Percentiles rank a stretch among this genome's conserved stretches.
phyloP scores from a whole-genome alignment of 1,140 invertebrate species.

The Xylocopa sonorina region DNA sequence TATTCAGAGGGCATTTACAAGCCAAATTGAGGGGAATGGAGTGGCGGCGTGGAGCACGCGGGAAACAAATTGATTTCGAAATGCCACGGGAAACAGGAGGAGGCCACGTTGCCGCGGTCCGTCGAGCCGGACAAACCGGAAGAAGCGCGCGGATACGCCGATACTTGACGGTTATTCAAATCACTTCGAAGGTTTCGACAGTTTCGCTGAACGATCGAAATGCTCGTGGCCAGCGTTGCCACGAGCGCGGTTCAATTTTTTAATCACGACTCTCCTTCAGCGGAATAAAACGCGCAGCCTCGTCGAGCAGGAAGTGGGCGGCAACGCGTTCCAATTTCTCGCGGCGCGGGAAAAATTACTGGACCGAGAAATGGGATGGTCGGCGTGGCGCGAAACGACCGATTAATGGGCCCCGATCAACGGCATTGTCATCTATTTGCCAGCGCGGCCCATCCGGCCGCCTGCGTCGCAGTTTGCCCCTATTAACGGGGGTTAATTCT shows the following conservation, averaged over 20 bases:
- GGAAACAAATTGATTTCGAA: slow-evolving; percentile 80
- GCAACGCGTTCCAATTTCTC: background rate
- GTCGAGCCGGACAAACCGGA: slow-evolving; percentile 35
- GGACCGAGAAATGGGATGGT: background rate
- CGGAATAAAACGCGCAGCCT: no score
- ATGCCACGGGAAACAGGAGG: slow-evolving; percentile 66
- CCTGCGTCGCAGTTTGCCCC: slow-evolving; percentile 6
- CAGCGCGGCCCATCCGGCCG: background rate
- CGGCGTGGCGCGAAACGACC: background rate
- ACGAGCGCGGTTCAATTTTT: no score
- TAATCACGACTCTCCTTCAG: no score
- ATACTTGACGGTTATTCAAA: no score
- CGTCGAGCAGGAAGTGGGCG: no score
- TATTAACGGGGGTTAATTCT: slow-evolving; percentile 54
- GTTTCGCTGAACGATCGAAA: slow-evolving; percentile 8
- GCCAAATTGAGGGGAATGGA: slow-evolving; percentile 79
- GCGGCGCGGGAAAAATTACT: slow-evolving; percentile 15
- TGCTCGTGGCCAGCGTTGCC: background rate
- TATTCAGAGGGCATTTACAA: slow-evolving; percentile 79
- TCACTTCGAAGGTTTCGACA: background rate
- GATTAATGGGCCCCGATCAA: slow-evolving; percentile 46
- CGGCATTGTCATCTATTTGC: slow-evolving; percentile 59
- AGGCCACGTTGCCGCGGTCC: background rate
- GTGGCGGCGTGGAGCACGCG: slow-evolving; percentile 56
- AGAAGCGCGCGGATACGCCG: slow-evolving; percentile 5